These are phyloP conservation scores for Polypterus senegalus DNA, from an alignment of 2,113 vertebrate genomes.

Conservation along the genomic window DNA sequence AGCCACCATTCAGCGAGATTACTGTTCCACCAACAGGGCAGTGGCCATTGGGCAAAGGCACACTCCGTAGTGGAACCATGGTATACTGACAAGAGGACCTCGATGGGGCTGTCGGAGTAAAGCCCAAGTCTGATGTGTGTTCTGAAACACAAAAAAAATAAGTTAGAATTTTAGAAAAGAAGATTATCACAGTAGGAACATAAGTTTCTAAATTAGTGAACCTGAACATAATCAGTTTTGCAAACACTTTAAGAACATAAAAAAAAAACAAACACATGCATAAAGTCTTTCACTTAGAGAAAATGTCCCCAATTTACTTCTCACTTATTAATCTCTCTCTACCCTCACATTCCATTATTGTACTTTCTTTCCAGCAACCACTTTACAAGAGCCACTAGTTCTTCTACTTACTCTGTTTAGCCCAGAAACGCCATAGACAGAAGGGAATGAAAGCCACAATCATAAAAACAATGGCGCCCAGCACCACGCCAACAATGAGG, in stretches of 20 bases:
- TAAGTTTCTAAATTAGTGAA: too few relatives aligned
- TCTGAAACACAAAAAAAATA: conserved; percentile 49
- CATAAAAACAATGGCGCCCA: conserved; percentile 81
- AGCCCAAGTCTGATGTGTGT: conserved; percentile 76
- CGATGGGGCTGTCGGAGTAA: conserved; percentile 60
- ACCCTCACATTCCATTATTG: background rate
- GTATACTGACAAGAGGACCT: conserved; percentile 84
- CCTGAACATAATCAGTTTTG: too few relatives aligned
- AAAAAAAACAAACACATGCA: too few relatives aligned
- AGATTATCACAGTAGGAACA: too few relatives aligned
- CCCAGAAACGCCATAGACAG: conserved; percentile 90
- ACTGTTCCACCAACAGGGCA: conserved; percentile 38
- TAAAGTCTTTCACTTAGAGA: too few relatives aligned
- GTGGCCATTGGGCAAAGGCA: conserved; percentile 50
- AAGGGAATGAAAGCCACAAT: conserved; percentile 91
- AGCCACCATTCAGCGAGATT: conserved; percentile 32
- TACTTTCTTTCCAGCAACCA: background rate
- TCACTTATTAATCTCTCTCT: too few relatives aligned
- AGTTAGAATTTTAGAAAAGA: background rate
- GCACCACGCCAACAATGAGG: conserved; percentile 77
- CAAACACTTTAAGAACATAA: too few relatives aligned
- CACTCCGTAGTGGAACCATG: conserved; percentile 79
- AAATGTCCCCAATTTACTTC: too few relatives aligned
- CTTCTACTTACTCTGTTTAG: conserved; percentile 81
- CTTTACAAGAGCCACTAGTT: background rate